Base-by-base conservation (phyloP, 2,888 invertebrate genomes). In the Diaperis boleti region DNA sequence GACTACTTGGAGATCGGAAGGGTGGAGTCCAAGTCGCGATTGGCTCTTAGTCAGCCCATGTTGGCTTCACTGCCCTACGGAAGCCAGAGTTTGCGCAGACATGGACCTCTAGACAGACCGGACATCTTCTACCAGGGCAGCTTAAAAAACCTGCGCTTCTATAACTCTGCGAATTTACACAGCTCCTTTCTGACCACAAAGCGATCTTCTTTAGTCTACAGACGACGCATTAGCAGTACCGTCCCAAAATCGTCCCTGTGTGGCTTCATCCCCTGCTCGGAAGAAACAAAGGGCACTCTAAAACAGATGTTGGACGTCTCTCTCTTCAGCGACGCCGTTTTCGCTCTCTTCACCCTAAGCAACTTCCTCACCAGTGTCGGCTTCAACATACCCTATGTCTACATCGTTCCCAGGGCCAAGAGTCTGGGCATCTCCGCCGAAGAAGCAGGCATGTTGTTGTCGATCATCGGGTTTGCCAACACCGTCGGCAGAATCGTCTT, bases 321-420 rank as follows among this genome's bases (percentile, higher is more conserved):
- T 0, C 84, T 99, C 45, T 85, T 98, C 60, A 87, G 88, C 72
- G 94, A 96, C 81, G 88, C 90, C 18, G 85, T 96, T 67, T 98
- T 97, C 80, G 84, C 98, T 67, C 83, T 98, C 64, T 98, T 98
- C 81, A 89, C 92, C 8, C 73, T 95, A 55, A 98, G 98, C 31
- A 99, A 99, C 82, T 95, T 99, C 80, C 89, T 94, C 77, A 96
- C 96, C 37, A 96, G 95, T 78, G 90, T 97, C 76, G 96, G 96
- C 64, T 96, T 95, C 84, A 95, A 96, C 80, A 89, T 96, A 76
- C 97, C 97, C 26, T 96, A 95, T 78, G 89, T 96, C 52, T 96
- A 93, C 77, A 86, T 92, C 62, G 89, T 91, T 71, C 87, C 92
- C 44, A 88, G 90, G 83, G 92, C 92, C 7, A 84, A 89, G 62